Percentiles rank a stretch among this genome's conserved stretches.
Evolutionary conservation across 2,113 vertebrate genomes (phyloP).

Genomic region (Morone chrysops): DNA sequence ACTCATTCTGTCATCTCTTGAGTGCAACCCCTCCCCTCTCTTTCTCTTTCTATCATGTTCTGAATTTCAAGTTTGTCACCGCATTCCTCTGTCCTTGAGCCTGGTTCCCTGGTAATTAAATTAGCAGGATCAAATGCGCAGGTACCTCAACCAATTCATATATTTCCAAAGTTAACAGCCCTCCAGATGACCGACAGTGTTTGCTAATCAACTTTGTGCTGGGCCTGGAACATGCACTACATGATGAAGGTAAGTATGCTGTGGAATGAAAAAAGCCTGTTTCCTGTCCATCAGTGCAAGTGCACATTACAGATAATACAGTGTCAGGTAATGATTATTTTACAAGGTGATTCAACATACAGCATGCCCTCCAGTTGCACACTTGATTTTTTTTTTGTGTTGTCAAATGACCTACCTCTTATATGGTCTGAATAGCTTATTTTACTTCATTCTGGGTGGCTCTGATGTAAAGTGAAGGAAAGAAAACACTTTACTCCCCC

Average conservation of each 20-base stretch:
- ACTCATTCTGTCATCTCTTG: slow-evolving; percentile 3
- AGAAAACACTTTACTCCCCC: slow-evolving; percentile 1
- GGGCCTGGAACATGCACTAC: not conserved
- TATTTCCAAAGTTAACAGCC: slow-evolving; percentile 51
- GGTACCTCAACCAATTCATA: slow-evolving; percentile 34
- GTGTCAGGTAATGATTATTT: not conserved
- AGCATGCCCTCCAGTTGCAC: not conserved
- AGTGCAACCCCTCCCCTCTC: not conserved
- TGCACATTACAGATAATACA: not conserved
- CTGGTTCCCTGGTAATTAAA: slow-evolving; percentile 41
- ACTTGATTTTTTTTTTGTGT: not conserved
- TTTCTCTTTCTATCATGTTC: slow-evolving; percentile 26
- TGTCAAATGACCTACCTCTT: not conserved
- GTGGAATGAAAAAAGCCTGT: not conserved
- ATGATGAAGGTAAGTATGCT: not conserved
- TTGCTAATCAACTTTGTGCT: slow-evolving; percentile 35
- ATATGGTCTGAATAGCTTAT: not conserved
- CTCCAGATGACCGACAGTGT: slow-evolving; percentile 20
- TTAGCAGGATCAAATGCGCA: slow-evolving; percentile 39
- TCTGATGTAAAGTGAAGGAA: not conserved
- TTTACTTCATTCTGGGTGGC: not conserved
- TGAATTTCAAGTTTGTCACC: slow-evolving; percentile 48
- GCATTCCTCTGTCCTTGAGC: slow-evolving; percentile 55
- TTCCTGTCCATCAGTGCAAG: not conserved
- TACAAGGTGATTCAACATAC: not conserved